phyloP scores from a whole-genome alignment of 2,113 vertebrate genomes.

The Hemicordylus capensis region DNA sequence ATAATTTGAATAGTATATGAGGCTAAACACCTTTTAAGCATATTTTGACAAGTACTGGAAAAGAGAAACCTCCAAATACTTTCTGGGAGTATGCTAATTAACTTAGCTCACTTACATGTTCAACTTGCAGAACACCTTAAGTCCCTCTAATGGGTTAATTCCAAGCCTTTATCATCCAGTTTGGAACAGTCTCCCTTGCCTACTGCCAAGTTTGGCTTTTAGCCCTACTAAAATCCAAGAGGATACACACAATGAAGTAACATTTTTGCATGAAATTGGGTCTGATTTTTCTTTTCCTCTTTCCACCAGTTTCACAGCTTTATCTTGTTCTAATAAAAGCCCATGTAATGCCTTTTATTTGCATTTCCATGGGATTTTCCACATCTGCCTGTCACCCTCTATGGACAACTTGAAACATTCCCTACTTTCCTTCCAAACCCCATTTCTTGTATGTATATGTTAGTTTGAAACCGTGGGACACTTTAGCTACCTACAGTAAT shows the following conservation, averaged over 20 bases:
- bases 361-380: constrained; percentile 77
- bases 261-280: constrained; percentile 77
- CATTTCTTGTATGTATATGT: constrained; percentile 76
- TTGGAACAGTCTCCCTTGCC: constrained; percentile 46
- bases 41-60: background rate
- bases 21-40: background rate
- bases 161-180: constrained; percentile 22
- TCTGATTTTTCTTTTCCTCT: constrained; percentile 67
- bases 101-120: background rate
- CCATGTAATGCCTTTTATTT: constrained; percentile 67
- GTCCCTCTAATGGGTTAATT: constrained; percentile 36
- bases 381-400: constrained; percentile 76
- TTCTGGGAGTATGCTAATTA: background rate
- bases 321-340: constrained; percentile 56
- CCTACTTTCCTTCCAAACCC: constrained; percentile 71
- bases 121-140: background rate
- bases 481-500: constrained; percentile 90
- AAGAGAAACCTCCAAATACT: background rate
- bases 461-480: constrained; percentile 82
- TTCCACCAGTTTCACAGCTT: constrained; percentile 71
- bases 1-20: background rate
- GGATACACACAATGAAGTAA: constrained; percentile 66
- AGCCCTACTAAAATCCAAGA: constrained; percentile 70
- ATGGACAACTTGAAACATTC: constrained; percentile 77
- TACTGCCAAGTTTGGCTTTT: constrained; percentile 82